A percentile compares a stretch with the other conserved stretches of the same genome.
Conservation (phyloP, 53 echinoderm and acorn worm genomes). For the Crossaster papposus region DNA sequence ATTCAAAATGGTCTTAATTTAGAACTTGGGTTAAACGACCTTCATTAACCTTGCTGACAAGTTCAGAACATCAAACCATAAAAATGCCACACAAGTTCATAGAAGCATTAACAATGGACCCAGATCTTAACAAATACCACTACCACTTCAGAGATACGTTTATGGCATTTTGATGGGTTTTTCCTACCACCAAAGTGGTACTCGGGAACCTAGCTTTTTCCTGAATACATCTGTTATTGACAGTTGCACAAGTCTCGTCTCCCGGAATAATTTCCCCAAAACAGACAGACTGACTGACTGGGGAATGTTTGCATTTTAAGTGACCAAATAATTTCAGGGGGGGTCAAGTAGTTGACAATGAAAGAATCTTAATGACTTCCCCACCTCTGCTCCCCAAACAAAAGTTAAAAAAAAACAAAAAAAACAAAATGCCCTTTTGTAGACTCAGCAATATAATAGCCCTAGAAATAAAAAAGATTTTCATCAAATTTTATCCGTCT, state of each 20-base stretch:
- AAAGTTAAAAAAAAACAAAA: too few relatives aligned
- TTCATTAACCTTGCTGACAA: not conserved
- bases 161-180: slow-evolving; percentile 18
- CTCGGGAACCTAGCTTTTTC: not conserved
- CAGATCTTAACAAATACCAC: not conserved
- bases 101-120: not conserved
- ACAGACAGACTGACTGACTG: not conserved
- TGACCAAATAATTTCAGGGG: slow-evolving; percentile 1
- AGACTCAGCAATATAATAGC: not conserved
- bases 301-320: slow-evolving; percentile 45
- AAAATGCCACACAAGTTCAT: not conserved
- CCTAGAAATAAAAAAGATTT: not conserved
- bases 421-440: not conserved
- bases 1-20: too few relatives aligned
- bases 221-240: slow-evolving; percentile 20
- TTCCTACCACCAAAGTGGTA: not conserved
- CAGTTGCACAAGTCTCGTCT: not conserved
- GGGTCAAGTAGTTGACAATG: slow-evolving; percentile 6
- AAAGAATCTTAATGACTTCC: slow-evolving; percentile 33
- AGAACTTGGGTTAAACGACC: not conserved
- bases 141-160: not conserved
- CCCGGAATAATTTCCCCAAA: not conserved
- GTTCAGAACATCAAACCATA: not conserved
- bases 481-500: slow-evolving; percentile 7
- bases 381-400: too few relatives aligned